Base-by-base conservation (phyloP, 2,888 invertebrate genomes). In the Acanthacorydalis orientalis region DNA sequence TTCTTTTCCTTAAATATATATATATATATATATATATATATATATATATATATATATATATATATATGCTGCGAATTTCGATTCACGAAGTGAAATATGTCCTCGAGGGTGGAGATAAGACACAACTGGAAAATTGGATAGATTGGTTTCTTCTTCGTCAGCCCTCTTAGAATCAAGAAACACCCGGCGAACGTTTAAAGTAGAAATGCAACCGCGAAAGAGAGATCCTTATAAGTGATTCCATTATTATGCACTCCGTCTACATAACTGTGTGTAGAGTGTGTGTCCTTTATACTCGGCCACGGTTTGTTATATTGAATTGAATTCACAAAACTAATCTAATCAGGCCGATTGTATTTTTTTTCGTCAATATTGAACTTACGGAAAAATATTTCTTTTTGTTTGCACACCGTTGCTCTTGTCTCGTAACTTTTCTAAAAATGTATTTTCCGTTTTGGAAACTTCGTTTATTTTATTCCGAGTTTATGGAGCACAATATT, bases 61-160 rank as follows among this genome's bases (percentile, higher is more conserved):
- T 42, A 15, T 31, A 23, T 41, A 12, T 23, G 23, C 23, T 23
- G 23, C 6, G 23, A 23, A 23, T 37, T 37, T n/a, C 37, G 42
- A 42, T 31, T 42, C 31, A 31, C 16, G 15, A 31, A 16, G 42
- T 42, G 42, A 42, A 42, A 23, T 42, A 42, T 42, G 42, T 42
- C 31, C 42, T 45, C 32, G 23, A 60, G 60, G 58, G 57, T 56
- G 55, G 57, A 64, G 64, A 64, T 64, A 64, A 64, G 63, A 60
- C 59, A 58, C 60, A 58, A 57, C 56, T 58, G 57, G 63, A 64
- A 65, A 65, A 65, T 65, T 64, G 65, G 63, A 63, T 64, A 63
- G 64, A 62, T 62, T 60, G 59, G 42, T 42, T 42, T 16, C 31
- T 31, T 31, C 42, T 16, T n/a, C 42, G 31, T 16, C 41, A 41